Conservation (phyloP, 2,113 vertebrate species). For the Tetraodon nigroviridis region DNA sequence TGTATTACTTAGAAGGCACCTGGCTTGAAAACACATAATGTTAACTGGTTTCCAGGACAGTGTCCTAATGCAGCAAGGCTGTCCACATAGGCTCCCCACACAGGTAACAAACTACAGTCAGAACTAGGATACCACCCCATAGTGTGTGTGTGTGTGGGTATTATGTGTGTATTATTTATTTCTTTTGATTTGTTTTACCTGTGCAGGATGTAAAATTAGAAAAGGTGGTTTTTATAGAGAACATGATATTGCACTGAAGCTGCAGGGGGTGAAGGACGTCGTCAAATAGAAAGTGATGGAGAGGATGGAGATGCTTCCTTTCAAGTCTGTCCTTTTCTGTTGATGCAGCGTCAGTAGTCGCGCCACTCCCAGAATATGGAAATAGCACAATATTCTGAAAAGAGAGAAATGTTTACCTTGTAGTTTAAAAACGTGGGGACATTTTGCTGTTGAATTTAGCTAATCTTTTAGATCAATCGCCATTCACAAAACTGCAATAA, state of each 20-base stretch:
- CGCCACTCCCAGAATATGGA: slow-evolving; percentile 22
- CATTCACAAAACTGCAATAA: too few species aligned
- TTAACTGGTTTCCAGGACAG: slow-evolving; percentile 17
- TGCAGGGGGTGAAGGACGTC: slow-evolving; percentile 17
- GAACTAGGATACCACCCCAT: slow-evolving; percentile 3
- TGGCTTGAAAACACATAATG: slow-evolving; percentile 6
- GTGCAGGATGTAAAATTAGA: slow-evolving; percentile 20
- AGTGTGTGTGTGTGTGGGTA: too few species aligned
- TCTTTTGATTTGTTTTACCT: slow-evolving; percentile 15
- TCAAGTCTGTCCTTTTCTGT: slow-evolving; percentile 38
- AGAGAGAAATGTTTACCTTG: background rate
- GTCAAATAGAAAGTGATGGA: slow-evolving; percentile 4
- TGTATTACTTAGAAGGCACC: slow-evolving; percentile 42
- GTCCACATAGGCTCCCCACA: background rate
- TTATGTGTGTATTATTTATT: too few species aligned
- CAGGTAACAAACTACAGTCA: background rate
- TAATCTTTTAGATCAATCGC: background rate
- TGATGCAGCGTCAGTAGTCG: slow-evolving; percentile 22
- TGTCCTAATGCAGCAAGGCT: slow-evolving; percentile 28
- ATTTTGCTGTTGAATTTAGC: background rate
- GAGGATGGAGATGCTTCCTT: slow-evolving; percentile 13
- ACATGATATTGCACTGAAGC: slow-evolving; percentile 22
- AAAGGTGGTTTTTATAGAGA: slow-evolving; percentile 34
- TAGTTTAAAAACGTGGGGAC: background rate
- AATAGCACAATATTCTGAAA: slow-evolving; percentile 15